Base-by-base conservation (phyloP, 2,888 invertebrate genomes). In the Nomada goodeniana region DNA sequence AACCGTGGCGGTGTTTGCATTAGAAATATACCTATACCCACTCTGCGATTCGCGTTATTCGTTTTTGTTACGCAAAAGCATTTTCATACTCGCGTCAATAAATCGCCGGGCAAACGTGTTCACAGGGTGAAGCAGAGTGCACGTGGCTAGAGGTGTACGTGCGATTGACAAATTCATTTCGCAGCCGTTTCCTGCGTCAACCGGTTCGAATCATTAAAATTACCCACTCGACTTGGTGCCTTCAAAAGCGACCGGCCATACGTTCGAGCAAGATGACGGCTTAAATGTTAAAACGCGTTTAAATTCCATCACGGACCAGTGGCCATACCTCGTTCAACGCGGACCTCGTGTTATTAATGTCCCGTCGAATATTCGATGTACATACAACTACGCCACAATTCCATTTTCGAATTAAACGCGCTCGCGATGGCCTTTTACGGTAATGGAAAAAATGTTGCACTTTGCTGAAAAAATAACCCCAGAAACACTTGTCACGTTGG, bases 171-270 rank as follows among this genome's bases (percentile, higher is more conserved):
- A 87, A 83, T 80, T 84, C 74, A 86, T 86, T 87, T 82, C 57
- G 65, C 57, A 61, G 44, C 76, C 80, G 78, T 83, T 80, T 68
- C 75, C 74, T 77, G 57, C 77, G 71, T 74, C 83, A 76, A 75
- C 71, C 80, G 71, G 63, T 69, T 74, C 65, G 78, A 86, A 83
- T 83, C 81, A 81, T 87, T 86, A 83, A 85, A 86, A 86, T 87
- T 83, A 86, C 78, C 76, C 86, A 76, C 65, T 78, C 76, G 84
- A 85, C 81, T 86, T 82, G 74, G 50, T 59, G 69, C 80, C 69
- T 82, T 85, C 77, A 82, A 86, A 86, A 80, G 75, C 78, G 42
- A n/a, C 55, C 65, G 23, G 57, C 36, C 69, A 71, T 70, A 80
- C 52, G 55, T 55, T 64, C 60, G 67, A 63, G 36, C 70, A 80